Evolutionary conservation across 2,113 vertebrate genomes (phyloP).

Genomic region (Phylloscopus trochilus): DNA sequence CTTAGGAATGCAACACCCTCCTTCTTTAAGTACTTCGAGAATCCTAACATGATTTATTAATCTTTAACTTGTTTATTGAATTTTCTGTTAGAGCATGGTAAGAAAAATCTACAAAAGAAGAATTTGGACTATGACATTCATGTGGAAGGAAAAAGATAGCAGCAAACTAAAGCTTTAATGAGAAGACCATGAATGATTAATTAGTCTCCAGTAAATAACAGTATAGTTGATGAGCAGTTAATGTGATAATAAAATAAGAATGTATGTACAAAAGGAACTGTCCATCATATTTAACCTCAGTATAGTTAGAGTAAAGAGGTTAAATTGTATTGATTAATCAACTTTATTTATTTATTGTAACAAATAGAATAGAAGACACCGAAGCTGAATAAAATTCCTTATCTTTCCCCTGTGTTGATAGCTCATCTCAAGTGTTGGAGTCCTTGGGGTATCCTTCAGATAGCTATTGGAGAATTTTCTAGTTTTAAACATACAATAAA

Average conservation of each 20-base stretch:
- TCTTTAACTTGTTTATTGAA: background rate
- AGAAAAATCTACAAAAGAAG: background rate
- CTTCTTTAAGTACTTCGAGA: background rate
- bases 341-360: background rate
- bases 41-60: background rate
- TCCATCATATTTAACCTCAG: background rate
- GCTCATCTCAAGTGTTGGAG: background rate
- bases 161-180: background rate
- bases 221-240: background rate
- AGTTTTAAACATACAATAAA: background rate
- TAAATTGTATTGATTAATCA: background rate
- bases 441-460: background rate
- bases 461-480: background rate
- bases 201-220: background rate
- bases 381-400: background rate
- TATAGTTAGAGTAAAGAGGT: background rate
- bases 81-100: background rate
- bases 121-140: background rate
- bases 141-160: background rate
- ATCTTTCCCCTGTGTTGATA: background rate
- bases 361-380: background rate
- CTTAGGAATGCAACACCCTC: background rate
- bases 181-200: conserved; percentile 7
- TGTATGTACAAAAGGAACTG: background rate
- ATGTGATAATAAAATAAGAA: background rate